phyloP scores from a whole-genome alignment of 2,888 invertebrate species.

The Sinodicranocentrus sp. region DNA sequence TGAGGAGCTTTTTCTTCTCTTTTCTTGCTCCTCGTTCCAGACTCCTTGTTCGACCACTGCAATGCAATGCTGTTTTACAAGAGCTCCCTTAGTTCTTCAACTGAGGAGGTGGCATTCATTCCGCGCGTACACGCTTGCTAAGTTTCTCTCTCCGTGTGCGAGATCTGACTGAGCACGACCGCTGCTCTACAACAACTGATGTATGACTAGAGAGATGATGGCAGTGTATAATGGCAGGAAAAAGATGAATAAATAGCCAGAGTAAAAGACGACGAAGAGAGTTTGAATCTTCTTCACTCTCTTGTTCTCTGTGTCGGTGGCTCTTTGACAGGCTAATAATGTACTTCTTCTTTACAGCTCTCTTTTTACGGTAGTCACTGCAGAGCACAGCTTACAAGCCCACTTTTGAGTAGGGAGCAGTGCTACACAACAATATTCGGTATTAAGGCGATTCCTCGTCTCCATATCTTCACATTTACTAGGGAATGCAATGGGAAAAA shows the following conservation, averaged over 20 bases:
- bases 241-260: constrained; percentile 48
- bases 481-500: background rate
- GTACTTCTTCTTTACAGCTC: constrained; percentile 52
- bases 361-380: constrained; percentile 31
- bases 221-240: constrained; percentile 46
- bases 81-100: background rate
- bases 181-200: constrained; percentile 65
- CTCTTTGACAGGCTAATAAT: constrained; percentile 68
- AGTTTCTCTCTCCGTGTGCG: background rate
- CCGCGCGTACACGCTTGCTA: background rate
- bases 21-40: constrained; percentile 13
- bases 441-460: background rate
- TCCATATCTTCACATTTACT: background rate
- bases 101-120: constrained; percentile 40
- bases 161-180: constrained; percentile 61
- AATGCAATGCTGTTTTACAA: background rate
- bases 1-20: background rate
- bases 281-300: constrained; percentile 37
- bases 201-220: constrained; percentile 50
- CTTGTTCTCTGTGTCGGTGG: constrained; percentile 53
- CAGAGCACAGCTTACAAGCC: background rate
- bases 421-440: background rate
- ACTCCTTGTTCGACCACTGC: background rate
- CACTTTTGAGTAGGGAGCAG: constrained; percentile 1
- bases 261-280: constrained; percentile 50